phyloP scores from a whole-genome alignment of 2,113 vertebrate genomes.

The Rhipidura dahli region DNA sequence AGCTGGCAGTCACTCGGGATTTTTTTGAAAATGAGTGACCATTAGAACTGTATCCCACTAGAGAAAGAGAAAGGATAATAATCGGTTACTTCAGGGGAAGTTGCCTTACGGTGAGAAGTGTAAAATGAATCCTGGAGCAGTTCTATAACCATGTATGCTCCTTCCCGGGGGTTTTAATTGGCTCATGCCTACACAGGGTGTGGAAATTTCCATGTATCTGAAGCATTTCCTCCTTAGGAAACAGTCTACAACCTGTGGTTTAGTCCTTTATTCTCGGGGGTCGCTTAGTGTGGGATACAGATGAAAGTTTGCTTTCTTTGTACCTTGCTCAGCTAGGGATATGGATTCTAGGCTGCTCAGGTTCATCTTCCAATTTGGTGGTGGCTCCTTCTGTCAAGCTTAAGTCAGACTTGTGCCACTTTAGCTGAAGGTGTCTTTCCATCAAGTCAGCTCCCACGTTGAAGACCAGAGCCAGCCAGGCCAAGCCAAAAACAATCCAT shows the following conservation, averaged over 20 bases:
- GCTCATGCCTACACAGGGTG: neutral
- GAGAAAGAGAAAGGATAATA: neutral
- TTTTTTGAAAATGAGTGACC: neutral
- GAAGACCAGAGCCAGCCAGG: conserved; percentile 76
- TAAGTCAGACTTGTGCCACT: conserved; percentile 50
- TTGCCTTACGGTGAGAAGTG: neutral
- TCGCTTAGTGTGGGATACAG: neutral
- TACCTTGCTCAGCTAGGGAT: conserved; percentile 65
- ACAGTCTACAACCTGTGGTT: neutral
- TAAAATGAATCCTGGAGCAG: neutral
- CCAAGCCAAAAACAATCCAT: conserved; percentile 79
- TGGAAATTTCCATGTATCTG: neutral
- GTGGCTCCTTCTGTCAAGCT: conserved; percentile 42
- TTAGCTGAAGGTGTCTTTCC: conserved; percentile 71
- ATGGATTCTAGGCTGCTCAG: conserved; percentile 51
- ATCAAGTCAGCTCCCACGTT: conserved; percentile 75
- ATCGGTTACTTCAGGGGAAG: neutral
- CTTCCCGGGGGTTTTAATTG: neutral
- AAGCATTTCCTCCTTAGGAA: neutral
- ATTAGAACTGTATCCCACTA: neutral
- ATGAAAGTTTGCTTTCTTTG: neutral
- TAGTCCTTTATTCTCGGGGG: neutral
- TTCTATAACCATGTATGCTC: neutral
- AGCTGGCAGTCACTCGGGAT: neutral
- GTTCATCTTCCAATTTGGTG: conserved; percentile 71